These are phyloP conservation scores for Mormyrus iriodes DNA, from an alignment of 2,113 vertebrate species.

Conservation along the genomic window DNA sequence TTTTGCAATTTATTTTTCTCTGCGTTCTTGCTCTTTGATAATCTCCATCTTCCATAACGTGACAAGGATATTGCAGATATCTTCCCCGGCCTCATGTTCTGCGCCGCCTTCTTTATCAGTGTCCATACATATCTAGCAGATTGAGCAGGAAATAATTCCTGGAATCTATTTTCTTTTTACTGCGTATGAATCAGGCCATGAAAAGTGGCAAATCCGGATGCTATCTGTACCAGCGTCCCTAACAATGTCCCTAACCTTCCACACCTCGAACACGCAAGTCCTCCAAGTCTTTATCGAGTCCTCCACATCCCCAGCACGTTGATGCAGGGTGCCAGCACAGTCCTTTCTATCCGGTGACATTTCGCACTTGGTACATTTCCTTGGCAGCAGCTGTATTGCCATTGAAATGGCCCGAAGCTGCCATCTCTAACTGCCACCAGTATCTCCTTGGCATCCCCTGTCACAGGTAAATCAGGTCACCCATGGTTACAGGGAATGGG, in stretches of 20 bases:
- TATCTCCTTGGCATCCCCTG: neutral
- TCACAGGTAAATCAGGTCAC: constrained; percentile 3
- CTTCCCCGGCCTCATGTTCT: constrained; percentile 24
- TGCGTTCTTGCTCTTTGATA: neutral
- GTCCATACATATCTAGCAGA: constrained; percentile 39
- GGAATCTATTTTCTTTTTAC: neutral
- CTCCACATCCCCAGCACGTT: neutral
- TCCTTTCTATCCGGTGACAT: neutral
- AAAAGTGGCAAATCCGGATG: constrained; percentile 26
- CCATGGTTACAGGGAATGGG: neutral
- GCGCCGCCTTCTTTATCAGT: constrained; percentile 26
- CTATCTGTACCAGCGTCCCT: constrained; percentile 35
- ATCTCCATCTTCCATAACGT: constrained; percentile 18
- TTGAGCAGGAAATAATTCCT: constrained; percentile 27
- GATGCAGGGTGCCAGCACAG: neutral
- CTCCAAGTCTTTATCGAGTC: neutral
- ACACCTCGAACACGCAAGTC: neutral
- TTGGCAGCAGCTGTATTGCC: neutral
- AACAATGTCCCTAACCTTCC: constrained; percentile 23
- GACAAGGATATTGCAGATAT: constrained; percentile 40
- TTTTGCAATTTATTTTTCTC: neutral
- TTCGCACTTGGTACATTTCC: neutral
- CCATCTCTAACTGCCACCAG: neutral
- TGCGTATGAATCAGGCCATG: constrained; percentile 28
- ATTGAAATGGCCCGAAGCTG: neutral